These are phyloP conservation scores for Enteromius paludinosus DNA, from an alignment of 2,797 vertebrate species.

Conservation along the genomic window DNA sequence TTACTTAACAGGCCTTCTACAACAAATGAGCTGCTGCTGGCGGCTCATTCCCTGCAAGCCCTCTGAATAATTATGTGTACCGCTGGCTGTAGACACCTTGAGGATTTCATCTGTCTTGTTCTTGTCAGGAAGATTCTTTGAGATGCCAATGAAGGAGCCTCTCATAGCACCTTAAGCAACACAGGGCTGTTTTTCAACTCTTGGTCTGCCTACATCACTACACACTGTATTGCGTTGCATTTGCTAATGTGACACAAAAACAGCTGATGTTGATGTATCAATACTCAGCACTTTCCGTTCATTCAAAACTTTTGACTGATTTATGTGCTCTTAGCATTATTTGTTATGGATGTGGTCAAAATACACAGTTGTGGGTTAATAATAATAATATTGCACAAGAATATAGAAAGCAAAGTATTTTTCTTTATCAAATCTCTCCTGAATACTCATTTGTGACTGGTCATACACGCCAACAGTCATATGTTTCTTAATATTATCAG, in stretches of 20 bases:
- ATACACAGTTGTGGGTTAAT: background rate
- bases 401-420: background rate
- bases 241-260: slow-evolving; percentile 30
- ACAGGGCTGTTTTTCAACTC: slow-evolving; percentile 16
- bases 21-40: slow-evolving; percentile 52
- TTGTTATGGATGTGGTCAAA: background rate
- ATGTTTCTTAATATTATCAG: background rate
- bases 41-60: slow-evolving; percentile 38
- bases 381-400: slow-evolving; percentile 9
- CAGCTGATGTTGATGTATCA: background rate
- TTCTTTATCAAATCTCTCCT: background rate
- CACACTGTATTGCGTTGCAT: background rate
- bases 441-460: background rate
- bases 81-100: slow-evolving; percentile 78
- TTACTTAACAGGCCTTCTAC: slow-evolving; percentile 37
- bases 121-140: slow-evolving; percentile 80
- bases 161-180: slow-evolving; percentile 52
- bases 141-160: slow-evolving; percentile 58
- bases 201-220: slow-evolving; percentile 16
- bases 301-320: background rate
- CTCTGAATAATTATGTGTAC: slow-evolving; percentile 77
- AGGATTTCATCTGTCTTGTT: slow-evolving; percentile 81
- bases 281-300: slow-evolving; percentile 14
- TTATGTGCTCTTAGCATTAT: background rate
- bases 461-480: background rate